Percentiles rank a stretch among this genome's conserved stretches.
Conservation (phyloP, 1,140 invertebrate genomes). For the Cydia splendana region DNA sequence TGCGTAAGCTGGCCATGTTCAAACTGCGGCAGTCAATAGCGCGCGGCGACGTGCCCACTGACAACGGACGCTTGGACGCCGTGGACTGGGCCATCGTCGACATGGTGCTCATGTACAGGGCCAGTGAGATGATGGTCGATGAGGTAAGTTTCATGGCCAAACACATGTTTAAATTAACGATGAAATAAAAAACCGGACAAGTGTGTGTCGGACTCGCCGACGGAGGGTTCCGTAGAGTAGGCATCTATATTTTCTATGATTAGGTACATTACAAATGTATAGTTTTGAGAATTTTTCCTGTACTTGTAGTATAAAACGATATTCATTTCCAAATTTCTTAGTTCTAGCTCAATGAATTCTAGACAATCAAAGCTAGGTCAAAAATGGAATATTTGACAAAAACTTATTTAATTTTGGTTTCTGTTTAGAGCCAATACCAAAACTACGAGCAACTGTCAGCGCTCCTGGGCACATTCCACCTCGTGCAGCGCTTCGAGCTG, state of each 20-base stretch:
- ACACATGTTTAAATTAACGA: too few relatives aligned
- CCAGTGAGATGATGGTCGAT: neutral
- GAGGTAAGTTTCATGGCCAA: neutral
- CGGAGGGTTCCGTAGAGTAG: too few relatives aligned
- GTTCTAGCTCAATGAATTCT: too few relatives aligned
- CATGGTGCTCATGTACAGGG: neutral
- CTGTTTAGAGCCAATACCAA: neutral
- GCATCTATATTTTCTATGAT: neutral
- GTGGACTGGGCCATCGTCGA: neutral
- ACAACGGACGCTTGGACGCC: neutral
- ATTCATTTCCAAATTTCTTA: too few relatives aligned
- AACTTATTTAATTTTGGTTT: neutral
- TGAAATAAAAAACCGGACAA: too few relatives aligned
- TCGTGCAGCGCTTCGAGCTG: neutral
- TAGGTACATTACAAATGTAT: neutral
- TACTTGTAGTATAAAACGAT: too few relatives aligned
- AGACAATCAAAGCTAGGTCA: too few relatives aligned
- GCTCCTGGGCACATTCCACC: neutral
- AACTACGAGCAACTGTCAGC: neutral
- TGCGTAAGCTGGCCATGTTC: neutral
- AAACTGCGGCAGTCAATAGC: neutral
- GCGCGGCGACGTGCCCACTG: neutral
- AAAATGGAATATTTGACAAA: too few relatives aligned
- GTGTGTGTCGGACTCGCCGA: too few relatives aligned
- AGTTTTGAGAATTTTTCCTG: too few relatives aligned